Base-by-base conservation (phyloP, 2,888 invertebrate genomes). In the Syritta pipiens region DNA sequence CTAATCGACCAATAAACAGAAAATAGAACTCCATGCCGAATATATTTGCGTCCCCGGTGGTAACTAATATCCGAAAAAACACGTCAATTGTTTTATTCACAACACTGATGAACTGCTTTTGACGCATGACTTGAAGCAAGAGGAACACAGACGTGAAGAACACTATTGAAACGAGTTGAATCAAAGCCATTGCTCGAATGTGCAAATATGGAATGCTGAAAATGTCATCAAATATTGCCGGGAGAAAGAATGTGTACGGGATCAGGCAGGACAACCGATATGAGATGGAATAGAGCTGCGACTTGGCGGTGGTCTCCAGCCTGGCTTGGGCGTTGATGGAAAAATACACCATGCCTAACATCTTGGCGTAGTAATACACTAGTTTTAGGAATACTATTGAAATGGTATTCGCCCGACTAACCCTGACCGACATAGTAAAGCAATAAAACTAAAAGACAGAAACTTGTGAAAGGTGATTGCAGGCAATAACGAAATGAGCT, bases 261-360 rank as follows among this genome's bases (percentile, higher is more conserved):
- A 53, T 17, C 1, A 62, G 26, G 6, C 67, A 53, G 2, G 10
- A 6, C 0, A 69, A 6, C 9, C 76, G 24, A 17, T 49, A 57
- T 2, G 6, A 1, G 1, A 63, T 57, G 4, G 49, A 57, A n/a
- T 3, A 49, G n/a, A 76, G 6, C 9, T 63, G 57, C 1, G 28
- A 19, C 2, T 42, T 26, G 0, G 51, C 2, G 26, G 68, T 62
- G 0, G 42, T 12, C 5, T 37, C 10, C 0, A 63, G 10, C 0
- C 24, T 32, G 1, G 7, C 32, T 9, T 4, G 7, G n/a, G 6
- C n/a, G 1, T 46, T 35, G 1, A 76, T 49, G 20, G 40, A 22
- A 5, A 76, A 76, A n/a, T 48, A 57, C 22, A 51, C 57, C 37
- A 76, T 37, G 24, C 76, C 76, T 9, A 76, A 57, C 4, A 63